Base-by-base conservation (phyloP, 2,797 vertebrate species). In the Eleutherodactylus coqui region DNA sequence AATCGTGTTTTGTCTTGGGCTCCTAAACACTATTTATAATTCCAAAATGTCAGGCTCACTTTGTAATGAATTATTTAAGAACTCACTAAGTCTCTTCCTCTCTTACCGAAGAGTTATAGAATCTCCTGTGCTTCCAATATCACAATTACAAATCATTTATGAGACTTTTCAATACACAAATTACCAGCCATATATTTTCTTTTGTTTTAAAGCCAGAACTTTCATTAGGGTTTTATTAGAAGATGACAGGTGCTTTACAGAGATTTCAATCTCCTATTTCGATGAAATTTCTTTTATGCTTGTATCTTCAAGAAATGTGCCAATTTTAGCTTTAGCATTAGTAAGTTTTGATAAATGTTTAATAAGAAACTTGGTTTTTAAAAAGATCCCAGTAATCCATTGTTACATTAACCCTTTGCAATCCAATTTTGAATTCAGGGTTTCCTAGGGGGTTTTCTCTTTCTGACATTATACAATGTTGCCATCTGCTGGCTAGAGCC, bases 41-140 rank as follows among this genome's bases (percentile, higher is more conserved):
- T 85, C 67, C 84, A 85, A 72, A 75, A 85, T 85, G 76, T 73
- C 76, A 85, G 38, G 79, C 36, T 85, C 84, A 80, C 76, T 85
- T 80, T 75, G 84, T 80, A 85, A 85, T 80, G 43, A 85, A 80
- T 45, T 73, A 80, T 85, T 79, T 72, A 73, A 14, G 75, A 47
- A 55, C 58, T 45, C 17, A 32, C 64, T 58, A 24, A 27, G 76
- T 73, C 49, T 85, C 38, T n/a, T 79, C 19, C n/a, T 58, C 27
- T 43, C 8, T 72, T 51, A 5, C 47, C 38, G 67, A 21, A 85
- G 75, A 47, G 36, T 53, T 85, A 43, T 69, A 36, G 17, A 55
- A 24, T 53, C 27, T 79, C 47, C 27, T 69, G 47, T 16, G 24
- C 53, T 34, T 73, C 62, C 19, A 27, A 47, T 79, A 73, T 85